These are phyloP conservation scores for Onthophagus sagittarius DNA, from an alignment of 2,888 invertebrate species.

Conservation along the genomic window DNA sequence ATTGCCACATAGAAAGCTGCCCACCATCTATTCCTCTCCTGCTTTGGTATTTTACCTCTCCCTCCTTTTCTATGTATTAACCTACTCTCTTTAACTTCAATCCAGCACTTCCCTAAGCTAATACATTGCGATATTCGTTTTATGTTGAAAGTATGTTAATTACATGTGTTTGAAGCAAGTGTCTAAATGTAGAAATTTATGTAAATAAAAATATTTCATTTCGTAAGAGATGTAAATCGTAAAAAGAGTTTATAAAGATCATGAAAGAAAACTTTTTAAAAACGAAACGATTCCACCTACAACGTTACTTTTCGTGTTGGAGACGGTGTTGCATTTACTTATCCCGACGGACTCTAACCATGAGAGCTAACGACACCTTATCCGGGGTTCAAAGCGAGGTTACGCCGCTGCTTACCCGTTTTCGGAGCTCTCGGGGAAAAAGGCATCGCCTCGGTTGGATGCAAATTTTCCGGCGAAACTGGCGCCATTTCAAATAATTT, in stretches of 20 bases:
- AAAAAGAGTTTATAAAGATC: neutral
- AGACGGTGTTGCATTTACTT: neutral
- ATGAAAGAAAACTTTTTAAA: neutral
- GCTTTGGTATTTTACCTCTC: too few relatives aligned
- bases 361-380: neutral
- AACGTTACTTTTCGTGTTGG: neutral
- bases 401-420: neutral
- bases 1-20: too few relatives aligned
- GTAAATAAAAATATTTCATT: too few relatives aligned
- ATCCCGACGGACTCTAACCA: neutral
- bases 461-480: conserved; percentile 12
- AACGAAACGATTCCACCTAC: conserved; percentile 5
- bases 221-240: neutral
- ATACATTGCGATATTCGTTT: too few relatives aligned
- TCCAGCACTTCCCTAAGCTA: too few relatives aligned
- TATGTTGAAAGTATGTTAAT: too few relatives aligned
- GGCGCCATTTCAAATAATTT: conserved; percentile 13
- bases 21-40: too few relatives aligned
- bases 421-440: neutral
- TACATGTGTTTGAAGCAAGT: too few relatives aligned
- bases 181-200: too few relatives aligned
- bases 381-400: conserved; percentile 5
- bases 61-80: too few relatives aligned
- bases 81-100: too few relatives aligned
- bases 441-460: conserved; percentile 7